Evolutionary conservation across 2,113 vertebrate genomes (phyloP).

Genomic region (Ptyas mucosa): DNA sequence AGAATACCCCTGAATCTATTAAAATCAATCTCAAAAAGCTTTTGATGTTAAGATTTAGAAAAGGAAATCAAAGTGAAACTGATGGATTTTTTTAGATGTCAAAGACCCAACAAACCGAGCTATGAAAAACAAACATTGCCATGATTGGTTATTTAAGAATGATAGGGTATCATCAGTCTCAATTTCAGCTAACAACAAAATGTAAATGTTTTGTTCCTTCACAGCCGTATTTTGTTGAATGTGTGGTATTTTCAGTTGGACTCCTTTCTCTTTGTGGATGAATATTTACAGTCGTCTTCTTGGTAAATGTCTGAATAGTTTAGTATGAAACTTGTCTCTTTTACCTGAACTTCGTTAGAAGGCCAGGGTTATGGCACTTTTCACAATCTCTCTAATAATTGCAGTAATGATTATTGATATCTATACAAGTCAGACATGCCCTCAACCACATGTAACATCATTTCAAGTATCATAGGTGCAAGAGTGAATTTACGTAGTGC

Average conservation of each 20-base stretch:
- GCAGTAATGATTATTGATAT: background rate
- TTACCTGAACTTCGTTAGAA: background rate
- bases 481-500: background rate
- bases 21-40: background rate
- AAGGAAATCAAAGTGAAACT: background rate
- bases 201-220: constrained; percentile 32
- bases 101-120: constrained; percentile 12
- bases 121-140: constrained; percentile 52
- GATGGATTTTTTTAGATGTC: background rate
- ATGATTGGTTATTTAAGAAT: constrained; percentile 52
- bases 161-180: constrained; percentile 56
- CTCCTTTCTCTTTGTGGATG: background rate
- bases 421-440: background rate
- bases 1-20: background rate
- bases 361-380: background rate
- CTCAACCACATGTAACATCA: background rate
- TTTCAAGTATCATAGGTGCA: background rate
- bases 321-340: background rate
- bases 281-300: background rate
- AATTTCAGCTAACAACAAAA: constrained; percentile 54
- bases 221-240: background rate
- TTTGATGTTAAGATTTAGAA: background rate
- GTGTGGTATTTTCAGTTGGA: background rate
- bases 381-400: background rate
- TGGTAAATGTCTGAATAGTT: background rate